Conservation (phyloP, 37 sponge, comb jelly and placozoan genomes). For the Axinella damicornis region DNA sequence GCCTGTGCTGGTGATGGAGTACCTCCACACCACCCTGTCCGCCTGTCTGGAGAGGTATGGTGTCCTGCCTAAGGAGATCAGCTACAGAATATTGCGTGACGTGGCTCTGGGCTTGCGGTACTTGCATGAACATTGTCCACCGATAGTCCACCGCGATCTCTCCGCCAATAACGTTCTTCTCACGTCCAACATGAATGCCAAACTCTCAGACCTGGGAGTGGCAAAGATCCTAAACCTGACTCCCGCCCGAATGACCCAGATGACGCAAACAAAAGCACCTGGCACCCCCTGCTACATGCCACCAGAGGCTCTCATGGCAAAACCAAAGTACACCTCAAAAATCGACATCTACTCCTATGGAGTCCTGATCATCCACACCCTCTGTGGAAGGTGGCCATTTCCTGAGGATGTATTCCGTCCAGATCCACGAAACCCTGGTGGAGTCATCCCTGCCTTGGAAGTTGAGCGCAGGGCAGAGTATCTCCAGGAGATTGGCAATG, state of each 20-base stretch:
- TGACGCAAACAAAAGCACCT: too few species aligned
- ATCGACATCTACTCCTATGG: slow-evolving; percentile 57
- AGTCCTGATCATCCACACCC: slow-evolving; percentile 34
- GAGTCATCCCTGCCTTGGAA: not conserved
- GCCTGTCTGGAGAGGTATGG: slow-evolving; percentile 19
- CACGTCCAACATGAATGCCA: slow-evolving; percentile 39
- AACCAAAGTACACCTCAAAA: not conserved
- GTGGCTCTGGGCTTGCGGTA: slow-evolving; percentile 52
- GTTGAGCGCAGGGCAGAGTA: not conserved
- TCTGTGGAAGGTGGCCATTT: slow-evolving; percentile 19
- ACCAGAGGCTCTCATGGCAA: not conserved
- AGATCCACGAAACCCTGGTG: not conserved
- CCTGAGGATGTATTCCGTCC: not conserved
- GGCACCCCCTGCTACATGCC: too few species aligned
- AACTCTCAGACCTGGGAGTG: slow-evolving; percentile 43
- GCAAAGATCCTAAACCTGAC: not conserved
- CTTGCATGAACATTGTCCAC: slow-evolving; percentile 38
- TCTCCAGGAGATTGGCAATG: slow-evolving; percentile 5
- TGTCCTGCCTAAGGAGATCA: slow-evolving; percentile 30
- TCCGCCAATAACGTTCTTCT: slow-evolving; percentile 52
- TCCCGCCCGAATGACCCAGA: not conserved
- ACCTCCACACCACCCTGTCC: slow-evolving; percentile 20
- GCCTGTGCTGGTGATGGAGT: slow-evolving; percentile 52
- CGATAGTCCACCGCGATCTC: slow-evolving; percentile 29
- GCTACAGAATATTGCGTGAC: slow-evolving; percentile 42